Base-by-base conservation (phyloP, 2,888 invertebrate species). In the Aspidiotus destructor region DNA sequence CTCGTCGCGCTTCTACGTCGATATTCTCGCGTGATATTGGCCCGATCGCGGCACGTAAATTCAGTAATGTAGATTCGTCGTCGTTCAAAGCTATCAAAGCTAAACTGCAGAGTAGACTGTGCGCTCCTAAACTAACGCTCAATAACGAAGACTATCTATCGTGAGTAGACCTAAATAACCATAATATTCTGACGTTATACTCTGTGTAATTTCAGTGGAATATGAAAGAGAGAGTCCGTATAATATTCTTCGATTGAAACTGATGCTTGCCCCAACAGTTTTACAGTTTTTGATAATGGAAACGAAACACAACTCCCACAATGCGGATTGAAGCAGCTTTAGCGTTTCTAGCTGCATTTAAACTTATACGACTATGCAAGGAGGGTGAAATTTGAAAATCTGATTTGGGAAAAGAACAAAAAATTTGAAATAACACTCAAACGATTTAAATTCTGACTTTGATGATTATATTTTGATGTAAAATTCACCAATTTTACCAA, bases 21-120 rank as follows among this genome's bases (percentile, higher is more conserved):
- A 57, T 69, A 48, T 60, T 69, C 41, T 69, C 64, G 11, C 28
- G 62, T 15, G 63, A 69, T 48, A 64, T 69, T 28, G 69, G 69
- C 8, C 69, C 63, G 41, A 5, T 69, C 6, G 69, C 69, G 3
- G 69, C 69, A 0, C 53, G 63, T 13, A 62, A 64, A 52, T 69
- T 69, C 52, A 69, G 58, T 48, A 63, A 69, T 41, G 62, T 63
- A 52, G 69, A 63, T 11, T 41, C 58, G 40, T 69, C 69, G 9
- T 64, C 69, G 40, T 63, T 63, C 58, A 40, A 42, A 13, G 68
- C 62, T 1, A 8, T 53, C 1, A 68, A 53, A n/a, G 41, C 40
- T 16, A 68, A 54, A 61, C n/a, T 16, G 1, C 60, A 41, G 11
- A 15, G 11, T 8, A 67, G 52, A 60, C 28, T 60, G 8, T 58